phyloP scores from a whole-genome alignment of 2,797 vertebrate genomes.

The Gallirallus australis region DNA sequence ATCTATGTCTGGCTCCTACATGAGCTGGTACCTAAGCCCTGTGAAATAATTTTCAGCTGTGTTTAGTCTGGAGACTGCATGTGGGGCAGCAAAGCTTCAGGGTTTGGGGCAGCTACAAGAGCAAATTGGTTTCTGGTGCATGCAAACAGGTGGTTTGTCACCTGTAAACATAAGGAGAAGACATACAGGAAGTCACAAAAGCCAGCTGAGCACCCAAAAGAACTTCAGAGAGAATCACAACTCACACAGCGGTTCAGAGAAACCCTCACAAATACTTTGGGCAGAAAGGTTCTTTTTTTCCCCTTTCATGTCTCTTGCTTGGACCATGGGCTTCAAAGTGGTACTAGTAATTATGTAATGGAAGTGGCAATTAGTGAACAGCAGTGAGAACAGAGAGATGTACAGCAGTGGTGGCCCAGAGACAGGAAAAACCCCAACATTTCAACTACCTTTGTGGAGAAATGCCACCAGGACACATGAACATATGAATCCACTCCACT shows the following conservation, averaged over 20 bases:
- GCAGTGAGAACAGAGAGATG: background rate
- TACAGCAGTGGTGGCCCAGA: background rate
- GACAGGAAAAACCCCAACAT: accelerated
- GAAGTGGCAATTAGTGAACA: background rate
- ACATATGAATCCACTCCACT: background rate
- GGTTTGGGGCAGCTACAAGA: background rate
- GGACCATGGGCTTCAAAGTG: background rate
- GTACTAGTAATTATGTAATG: background rate
- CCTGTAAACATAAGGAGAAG: background rate
- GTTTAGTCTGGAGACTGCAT: background rate
- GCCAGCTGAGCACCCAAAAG: background rate
- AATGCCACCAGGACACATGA: background rate
- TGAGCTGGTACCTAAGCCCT: background rate
- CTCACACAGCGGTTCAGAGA: background rate
- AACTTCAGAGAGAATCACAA: background rate
- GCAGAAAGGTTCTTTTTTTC: background rate
- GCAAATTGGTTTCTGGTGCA: background rate
- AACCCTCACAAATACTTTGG: background rate
- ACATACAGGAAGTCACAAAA: background rate
- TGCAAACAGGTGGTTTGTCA: background rate
- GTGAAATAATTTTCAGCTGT: background rate
- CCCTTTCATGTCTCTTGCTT: background rate
- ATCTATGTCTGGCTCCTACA: background rate
- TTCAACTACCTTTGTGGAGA: background rate
- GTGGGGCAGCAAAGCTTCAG: background rate